A percentile compares a stretch with the other conserved stretches of the same genome.
Evolutionary conservation across 2,113 vertebrate species (phyloP).

Genomic region (Nesospiza acunhae): DNA sequence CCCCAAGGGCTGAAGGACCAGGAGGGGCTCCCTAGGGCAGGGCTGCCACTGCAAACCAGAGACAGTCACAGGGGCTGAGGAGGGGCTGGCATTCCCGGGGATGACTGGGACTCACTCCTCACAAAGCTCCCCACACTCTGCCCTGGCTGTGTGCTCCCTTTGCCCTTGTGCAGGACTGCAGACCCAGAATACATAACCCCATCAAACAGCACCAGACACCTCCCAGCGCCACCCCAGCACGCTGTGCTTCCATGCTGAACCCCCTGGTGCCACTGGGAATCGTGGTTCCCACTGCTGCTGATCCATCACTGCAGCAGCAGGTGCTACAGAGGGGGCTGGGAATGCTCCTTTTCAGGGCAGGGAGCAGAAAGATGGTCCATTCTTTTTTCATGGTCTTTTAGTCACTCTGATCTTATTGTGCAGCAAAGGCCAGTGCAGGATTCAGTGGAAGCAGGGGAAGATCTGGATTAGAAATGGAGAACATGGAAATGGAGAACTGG

Average conservation of each 20-base stretch:
- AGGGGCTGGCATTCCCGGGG: neutral
- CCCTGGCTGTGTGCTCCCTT: neutral
- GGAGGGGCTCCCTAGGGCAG: neutral
- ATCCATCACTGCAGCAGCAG: neutral
- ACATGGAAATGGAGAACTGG: neutral
- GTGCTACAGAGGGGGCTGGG: fast-evolving
- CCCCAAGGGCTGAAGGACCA: neutral
- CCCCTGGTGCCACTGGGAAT: neutral
- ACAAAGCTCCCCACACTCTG: neutral
- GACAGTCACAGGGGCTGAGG: neutral
- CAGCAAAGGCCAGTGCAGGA: neutral
- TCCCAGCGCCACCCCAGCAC: neutral
- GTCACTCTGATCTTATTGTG: neutral
- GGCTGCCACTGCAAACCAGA: neutral
- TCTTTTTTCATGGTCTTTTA: neutral
- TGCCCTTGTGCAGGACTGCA: too few relatives aligned
- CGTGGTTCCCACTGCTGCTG: too few relatives aligned
- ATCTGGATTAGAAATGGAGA: neutral
- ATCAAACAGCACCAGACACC: neutral
- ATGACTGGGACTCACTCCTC: neutral
- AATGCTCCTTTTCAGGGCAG: neutral
- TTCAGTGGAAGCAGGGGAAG: neutral
- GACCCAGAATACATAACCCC: fast-evolving
- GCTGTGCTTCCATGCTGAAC: neutral
- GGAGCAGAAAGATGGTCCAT: neutral